Conservation (phyloP, 1,140 invertebrate genomes). For the Lucilia sericata region DNA sequence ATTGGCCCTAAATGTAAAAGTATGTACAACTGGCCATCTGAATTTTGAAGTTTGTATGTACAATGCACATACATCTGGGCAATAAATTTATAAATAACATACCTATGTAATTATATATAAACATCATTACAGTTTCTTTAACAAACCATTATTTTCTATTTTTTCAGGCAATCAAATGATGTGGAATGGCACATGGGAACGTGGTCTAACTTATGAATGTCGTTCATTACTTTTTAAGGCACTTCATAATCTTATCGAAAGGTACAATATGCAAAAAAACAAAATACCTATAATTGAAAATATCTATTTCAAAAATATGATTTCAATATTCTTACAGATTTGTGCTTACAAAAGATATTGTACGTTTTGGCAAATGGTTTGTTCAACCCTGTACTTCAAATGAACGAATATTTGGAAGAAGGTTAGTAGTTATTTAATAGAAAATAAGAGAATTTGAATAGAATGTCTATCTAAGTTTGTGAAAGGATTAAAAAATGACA, state of each 20-base stretch:
- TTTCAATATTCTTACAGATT: constrained; percentile 74
- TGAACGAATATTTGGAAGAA: constrained; percentile 80
- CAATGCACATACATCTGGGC: no score
- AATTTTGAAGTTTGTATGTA: no score
- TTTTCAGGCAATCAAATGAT: constrained; percentile 61
- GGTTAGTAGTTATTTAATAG: constrained; percentile 72
- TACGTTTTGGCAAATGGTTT: constrained; percentile 97
- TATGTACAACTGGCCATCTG: no score
- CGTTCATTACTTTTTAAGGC: constrained; percentile 97
- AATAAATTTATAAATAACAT: no score
- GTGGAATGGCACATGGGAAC: constrained; percentile 93
- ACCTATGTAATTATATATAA: no score
- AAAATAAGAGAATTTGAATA: no score
- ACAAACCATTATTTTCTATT: constrained; percentile 35
- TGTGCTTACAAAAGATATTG: constrained; percentile 92
- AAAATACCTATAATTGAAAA: constrained; percentile 12
- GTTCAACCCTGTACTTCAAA: constrained; percentile 92
- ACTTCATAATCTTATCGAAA: constrained; percentile 97
- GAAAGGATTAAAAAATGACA: no score
- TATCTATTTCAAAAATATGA: constrained; percentile 1
- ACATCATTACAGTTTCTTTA: no score
- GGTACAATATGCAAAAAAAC: constrained; percentile 71
- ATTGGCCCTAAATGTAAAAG: no score
- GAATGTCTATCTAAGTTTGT: no score
- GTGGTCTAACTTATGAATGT: constrained; percentile 96